Evolutionary conservation across 2,797 vertebrate species (phyloP).

Genomic region (Arctocebus calabarensis): DNA sequence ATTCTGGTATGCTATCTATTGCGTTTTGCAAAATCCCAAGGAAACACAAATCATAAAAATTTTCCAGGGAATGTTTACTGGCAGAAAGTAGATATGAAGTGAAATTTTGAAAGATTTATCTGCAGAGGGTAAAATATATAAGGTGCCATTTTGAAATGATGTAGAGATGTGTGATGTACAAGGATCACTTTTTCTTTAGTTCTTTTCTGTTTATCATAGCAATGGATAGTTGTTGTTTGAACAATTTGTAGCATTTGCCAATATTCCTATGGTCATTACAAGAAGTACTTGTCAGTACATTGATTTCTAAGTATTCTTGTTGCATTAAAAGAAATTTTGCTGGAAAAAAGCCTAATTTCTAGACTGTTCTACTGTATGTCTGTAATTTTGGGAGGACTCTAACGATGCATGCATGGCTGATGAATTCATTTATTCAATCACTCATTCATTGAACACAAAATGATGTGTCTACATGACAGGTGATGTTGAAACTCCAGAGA

Average conservation of each 20-base stretch:
- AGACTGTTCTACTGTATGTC: not conserved
- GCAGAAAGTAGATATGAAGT: not conserved
- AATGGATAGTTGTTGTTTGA: not conserved
- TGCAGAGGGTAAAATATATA: not conserved
- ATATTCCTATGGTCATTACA: not conserved
- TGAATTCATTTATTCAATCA: not conserved
- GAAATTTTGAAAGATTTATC: slow-evolving; percentile 23
- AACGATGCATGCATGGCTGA: not conserved
- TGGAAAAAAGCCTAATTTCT: not conserved
- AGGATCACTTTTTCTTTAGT: not conserved
- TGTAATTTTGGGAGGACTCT: not conserved
- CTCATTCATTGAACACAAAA: not conserved
- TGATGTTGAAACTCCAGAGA: not conserved
- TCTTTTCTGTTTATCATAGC: not conserved
- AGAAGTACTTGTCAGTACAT: not conserved
- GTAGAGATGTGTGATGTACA: not conserved
- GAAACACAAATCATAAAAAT: not conserved
- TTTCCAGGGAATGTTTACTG: not conserved
- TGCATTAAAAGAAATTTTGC: slow-evolving; percentile 20
- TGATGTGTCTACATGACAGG: not conserved
- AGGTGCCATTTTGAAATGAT: not conserved
- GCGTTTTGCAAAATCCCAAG: not conserved
- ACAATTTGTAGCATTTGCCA: not conserved
- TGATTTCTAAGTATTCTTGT: not conserved
- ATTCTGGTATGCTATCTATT: not conserved